Evolutionary conservation across 2,113 vertebrate species (phyloP), one percentile per base, ranked within the genome.

Genomic region (Melanotaenia duboulayi): DNA sequence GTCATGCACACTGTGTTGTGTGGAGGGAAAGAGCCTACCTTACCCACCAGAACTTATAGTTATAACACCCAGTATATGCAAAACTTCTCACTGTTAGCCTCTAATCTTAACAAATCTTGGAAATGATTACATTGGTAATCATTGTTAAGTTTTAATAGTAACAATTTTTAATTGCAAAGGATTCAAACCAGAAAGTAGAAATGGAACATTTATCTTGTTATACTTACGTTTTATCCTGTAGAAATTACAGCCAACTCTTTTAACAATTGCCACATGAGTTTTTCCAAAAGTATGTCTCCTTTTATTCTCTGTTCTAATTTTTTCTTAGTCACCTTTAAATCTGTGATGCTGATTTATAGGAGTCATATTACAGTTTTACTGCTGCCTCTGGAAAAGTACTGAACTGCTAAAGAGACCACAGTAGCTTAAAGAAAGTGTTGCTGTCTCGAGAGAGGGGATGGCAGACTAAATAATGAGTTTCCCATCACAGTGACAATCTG

Each of bases 401-500:
- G 61, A 46, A 4, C 10, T 79, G 85, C 74, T 82, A 70, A 62
- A 75, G 78, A 77, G 52, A 83, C 65, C 67, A 81, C 77, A 56
- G 66, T 71, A 79, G 76, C 25, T 37, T 40, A 55, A 42, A 65
- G 78, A 85, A 91, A 83, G 54, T 63, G 7, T 32, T 63, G 22
- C 67, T 56, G 58, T 91, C 90, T 92, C 87, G 24, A 40, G 80
- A 74, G 90, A 81, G 6, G 61, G 66, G 54, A 54, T 14, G 13
- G 82, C 85, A 92, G 90, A 92, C 86, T 91, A 90, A 92, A 92
- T 89, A 92, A 88, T 86, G 73, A 71, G 69, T 80, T 80, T 87
- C 85, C 74, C 85, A 81, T 85, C 85, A 72, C 65, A 57, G 82
- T 56, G 78, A 82, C 84, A 83, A 70, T 84, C 55, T 79, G 73